Percentiles rank a stretch among this genome's conserved stretches.
Evolutionary conservation across 2,888 invertebrate species (phyloP).

Genomic region (Pardosa pseudoannulata): DNA sequence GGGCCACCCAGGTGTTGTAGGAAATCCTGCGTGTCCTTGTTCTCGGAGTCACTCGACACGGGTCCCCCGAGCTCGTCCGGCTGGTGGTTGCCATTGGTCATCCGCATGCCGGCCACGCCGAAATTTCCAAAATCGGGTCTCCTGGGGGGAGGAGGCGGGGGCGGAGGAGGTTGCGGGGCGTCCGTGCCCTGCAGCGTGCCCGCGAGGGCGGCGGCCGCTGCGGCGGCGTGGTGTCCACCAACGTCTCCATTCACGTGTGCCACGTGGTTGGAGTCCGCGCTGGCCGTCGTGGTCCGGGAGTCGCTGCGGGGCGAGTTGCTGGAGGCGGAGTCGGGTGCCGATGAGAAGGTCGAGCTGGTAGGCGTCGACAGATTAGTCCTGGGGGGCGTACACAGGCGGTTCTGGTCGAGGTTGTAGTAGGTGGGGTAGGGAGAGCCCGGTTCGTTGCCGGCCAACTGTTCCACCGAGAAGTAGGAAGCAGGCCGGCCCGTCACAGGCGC

Average conservation of each 20-base stretch:
- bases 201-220: conserved; percentile 37
- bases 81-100: conserved; percentile 68
- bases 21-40: conserved; percentile 69
- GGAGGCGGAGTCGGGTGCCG: conserved; percentile 70
- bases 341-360: conserved; percentile 68
- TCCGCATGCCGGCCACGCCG: conserved; percentile 43
- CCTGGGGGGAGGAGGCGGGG: conserved; percentile 32
- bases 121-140: conserved; percentile 62
- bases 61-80: conserved; percentile 65
- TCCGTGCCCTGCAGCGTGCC: not conserved
- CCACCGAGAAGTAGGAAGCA: conserved; percentile 71
- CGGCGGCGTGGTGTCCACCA: conserved; percentile 50
- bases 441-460: conserved; percentile 71
- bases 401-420: conserved; percentile 74
- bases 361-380: conserved; percentile 70
- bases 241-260: conserved; percentile 69
- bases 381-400: conserved; percentile 73
- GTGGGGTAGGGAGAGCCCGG: conserved; percentile 74
- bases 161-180: conserved; percentile 26
- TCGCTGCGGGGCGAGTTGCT: conserved; percentile 71
- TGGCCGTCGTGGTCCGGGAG: conserved; percentile 64
- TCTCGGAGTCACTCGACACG: conserved; percentile 71
- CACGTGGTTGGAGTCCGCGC: conserved; percentile 67
- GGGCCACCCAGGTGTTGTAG: conserved; percentile 59
- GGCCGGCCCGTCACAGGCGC: conserved; percentile 38